phyloP scores from a whole-genome alignment of 2,113 vertebrate genomes.

The Antechinus flavipes region DNA sequence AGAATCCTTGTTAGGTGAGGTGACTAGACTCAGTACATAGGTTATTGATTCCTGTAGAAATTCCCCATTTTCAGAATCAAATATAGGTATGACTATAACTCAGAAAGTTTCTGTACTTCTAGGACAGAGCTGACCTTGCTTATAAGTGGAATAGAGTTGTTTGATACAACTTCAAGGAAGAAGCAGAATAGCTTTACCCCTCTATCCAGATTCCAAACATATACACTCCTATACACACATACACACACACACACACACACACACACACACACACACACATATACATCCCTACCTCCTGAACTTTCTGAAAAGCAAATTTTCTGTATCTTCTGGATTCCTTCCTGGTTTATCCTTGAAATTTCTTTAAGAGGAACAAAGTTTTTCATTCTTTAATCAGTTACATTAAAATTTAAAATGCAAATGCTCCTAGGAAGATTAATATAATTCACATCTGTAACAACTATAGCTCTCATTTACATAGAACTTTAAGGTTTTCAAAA shows the following conservation, averaged over 20 bases:
- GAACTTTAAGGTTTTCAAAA: neutral
- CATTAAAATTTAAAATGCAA: constrained; percentile 23
- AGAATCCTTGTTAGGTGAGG: neutral
- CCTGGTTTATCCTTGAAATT: constrained; percentile 31
- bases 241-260: too few relatives aligned
- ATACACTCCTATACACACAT: too few relatives aligned
- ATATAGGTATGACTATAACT: neutral
- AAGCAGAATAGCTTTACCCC: neutral
- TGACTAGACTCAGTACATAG: neutral
- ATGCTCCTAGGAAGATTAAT: neutral
- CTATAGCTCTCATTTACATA: neutral
- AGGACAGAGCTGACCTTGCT: neutral
- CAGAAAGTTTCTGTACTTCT: neutral
- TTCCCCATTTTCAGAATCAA: neutral
- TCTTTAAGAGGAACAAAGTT: neutral
- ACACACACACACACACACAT: too few relatives aligned
- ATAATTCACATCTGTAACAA: neutral
- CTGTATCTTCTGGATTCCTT: neutral
- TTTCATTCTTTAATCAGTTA: neutral
- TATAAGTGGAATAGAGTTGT: neutral
- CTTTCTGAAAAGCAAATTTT: neutral
- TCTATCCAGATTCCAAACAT: too few relatives aligned
- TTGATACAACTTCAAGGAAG: neutral
- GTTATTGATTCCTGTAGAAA: neutral
- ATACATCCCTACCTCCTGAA: neutral